Conservation (phyloP, 2,888 invertebrate species). For the Venusia cambrica region DNA sequence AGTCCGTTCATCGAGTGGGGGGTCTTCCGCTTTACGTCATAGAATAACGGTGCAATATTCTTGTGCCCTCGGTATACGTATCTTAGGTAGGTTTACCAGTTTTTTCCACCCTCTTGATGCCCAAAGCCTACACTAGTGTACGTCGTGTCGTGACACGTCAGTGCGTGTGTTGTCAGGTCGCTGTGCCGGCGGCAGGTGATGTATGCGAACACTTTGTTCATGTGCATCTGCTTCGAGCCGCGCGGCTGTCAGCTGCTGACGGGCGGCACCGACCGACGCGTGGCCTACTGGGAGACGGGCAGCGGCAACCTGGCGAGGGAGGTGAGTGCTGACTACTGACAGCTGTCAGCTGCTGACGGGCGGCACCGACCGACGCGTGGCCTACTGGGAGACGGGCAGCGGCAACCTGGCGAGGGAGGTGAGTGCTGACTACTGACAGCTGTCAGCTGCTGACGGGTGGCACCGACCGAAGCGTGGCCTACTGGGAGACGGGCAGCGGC, state of each 20-base stretch:
- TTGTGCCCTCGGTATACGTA: no score
- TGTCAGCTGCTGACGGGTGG: no score
- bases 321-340: slow-evolving; percentile 68
- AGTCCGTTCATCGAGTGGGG: no score
- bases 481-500: no score
- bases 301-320: slow-evolving; percentile 92
- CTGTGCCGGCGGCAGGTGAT: slow-evolving; percentile 89
- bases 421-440: no score
- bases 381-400: slow-evolving; percentile 94
- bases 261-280: slow-evolving; percentile 91
- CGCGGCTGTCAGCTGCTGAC: slow-evolving; percentile 89
- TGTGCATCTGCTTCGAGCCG: slow-evolving; percentile 87
- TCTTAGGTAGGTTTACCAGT: no score
- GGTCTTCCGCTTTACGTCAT: no score
- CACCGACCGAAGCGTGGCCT: no score
- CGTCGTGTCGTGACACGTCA: no score
- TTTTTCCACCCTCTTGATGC: no score
- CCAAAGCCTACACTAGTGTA: no score
- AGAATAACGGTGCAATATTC: no score
- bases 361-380: slow-evolving; percentile 91
- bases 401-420: slow-evolving; percentile 73
- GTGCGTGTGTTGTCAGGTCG: slow-evolving; percentile 67
- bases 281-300: slow-evolving; percentile 94
- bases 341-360: slow-evolving; percentile 91
- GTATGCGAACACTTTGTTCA: slow-evolving; percentile 92